Base-by-base conservation (phyloP, 2,888 invertebrate genomes). In the Acleris sparsana region DNA sequence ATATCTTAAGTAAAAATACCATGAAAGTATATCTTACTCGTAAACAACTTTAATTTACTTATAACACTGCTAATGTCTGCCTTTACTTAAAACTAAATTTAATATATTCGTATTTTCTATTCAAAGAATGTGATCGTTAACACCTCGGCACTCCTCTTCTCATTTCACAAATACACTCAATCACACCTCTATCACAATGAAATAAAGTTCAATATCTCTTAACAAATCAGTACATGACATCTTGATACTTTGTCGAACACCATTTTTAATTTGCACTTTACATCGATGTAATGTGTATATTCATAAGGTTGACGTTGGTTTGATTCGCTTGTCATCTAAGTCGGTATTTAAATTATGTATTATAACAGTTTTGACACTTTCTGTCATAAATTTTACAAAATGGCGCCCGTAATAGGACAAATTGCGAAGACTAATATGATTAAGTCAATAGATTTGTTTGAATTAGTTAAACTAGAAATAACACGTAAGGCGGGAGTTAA, bases 341-440 rank as follows among this genome's bases (percentile, higher is more conserved):
- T 3, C 56, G 46, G 46, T 43, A 48, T 48, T 64, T 59, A 53
- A 53, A 63, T 53, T 64, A 64, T 55, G 25, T 39, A 22, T 44
- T 33, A 57, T 43, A 22, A 39, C 48, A 59, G 11, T 20, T 25
- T 44, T 25, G 57, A 5, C 25, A 55, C 56, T 65, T 65, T 65
- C 65, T 61, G 61, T 52, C 61, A 29, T 61, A 56, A 61, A 61
- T 65, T 56, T 55, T 13, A 44, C 51, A 61, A 65, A 46, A 61
- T 65, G 55, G 61, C 46, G 29, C 13, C 16, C 51, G 22, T 29
- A 53, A 58, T 53, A 59, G 53, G 55, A 65, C 65, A 61, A 65
- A 65, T 65, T 60, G 51, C 51, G n/a, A 46, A 53, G 53, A 20
- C 59, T 60, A 53, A 60, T 64, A 49, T 53, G 44, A 64, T 60